A percentile compares a stretch with the other conserved stretches of the same genome.
Conservation (phyloP, 64 coral and sea anemone genomes). For the Porites lutea region DNA sequence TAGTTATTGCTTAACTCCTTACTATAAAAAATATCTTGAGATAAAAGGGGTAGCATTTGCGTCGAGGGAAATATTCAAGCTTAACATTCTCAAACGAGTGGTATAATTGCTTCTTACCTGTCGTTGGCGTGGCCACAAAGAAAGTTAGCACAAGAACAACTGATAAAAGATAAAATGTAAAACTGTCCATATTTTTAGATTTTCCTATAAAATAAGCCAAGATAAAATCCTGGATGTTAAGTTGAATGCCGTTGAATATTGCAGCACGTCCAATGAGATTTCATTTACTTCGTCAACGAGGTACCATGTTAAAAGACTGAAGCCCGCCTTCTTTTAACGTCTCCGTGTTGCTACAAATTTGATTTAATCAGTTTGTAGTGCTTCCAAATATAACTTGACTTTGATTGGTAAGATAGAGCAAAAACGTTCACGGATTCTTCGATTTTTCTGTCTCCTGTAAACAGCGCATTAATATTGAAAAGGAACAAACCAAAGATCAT, state of each 20-base stretch:
- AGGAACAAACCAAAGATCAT: conserved; percentile 13
- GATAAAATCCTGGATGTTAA: not conserved
- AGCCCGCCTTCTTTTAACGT: not conserved
- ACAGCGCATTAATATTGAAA: conserved; percentile 44
- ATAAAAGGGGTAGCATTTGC: not conserved
- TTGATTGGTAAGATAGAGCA: not conserved
- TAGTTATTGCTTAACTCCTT: not conserved
- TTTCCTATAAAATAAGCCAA: not conserved
- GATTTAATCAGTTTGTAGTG: not conserved
- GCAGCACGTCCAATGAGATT: not conserved
- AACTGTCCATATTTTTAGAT: conserved; percentile 37
- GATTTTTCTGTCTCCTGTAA: not conserved
- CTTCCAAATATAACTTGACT: not conserved
- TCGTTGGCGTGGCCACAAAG: not conserved
- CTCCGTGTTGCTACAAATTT: not conserved
- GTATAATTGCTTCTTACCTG: conserved; percentile 13
- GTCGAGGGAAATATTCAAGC: not conserved
- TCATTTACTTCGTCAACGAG: not conserved
- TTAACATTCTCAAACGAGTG: not conserved
- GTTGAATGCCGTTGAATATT: not conserved
- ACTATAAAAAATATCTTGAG: not conserved
- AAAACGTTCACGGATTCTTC: not conserved
- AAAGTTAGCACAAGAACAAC: not conserved
- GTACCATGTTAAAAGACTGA: not conserved
- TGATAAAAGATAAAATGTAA: not conserved